Evolutionary conservation across 1,140 invertebrate genomes (phyloP).

Genomic region (Araneus ventricosus): DNA sequence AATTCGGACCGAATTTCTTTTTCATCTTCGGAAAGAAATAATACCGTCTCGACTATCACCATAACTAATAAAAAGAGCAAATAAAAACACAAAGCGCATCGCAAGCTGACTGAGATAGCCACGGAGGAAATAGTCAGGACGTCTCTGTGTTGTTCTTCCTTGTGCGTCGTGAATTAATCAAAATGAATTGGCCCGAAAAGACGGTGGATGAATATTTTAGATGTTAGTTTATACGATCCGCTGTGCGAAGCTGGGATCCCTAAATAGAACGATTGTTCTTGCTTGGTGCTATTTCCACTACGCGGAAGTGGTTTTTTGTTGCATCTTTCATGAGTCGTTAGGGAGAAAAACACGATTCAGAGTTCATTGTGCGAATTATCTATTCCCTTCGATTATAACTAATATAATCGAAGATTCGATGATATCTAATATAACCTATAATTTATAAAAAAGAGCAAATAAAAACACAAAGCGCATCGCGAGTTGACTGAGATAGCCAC

Average conservation of each 20-base stretch:
- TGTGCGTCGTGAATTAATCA: neutral
- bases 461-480: neutral
- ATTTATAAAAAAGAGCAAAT: neutral
- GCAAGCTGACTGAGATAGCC: neutral
- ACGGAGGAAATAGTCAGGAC: neutral
- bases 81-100: neutral
- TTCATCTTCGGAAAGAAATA: neutral
- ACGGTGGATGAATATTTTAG: neutral
- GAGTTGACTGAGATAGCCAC: neutral
- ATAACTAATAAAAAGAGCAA: neutral
- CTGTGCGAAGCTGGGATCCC: neutral
- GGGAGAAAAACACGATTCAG: no score
- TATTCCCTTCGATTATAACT: no score
- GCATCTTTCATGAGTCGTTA: no score
- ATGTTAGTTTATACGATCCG: neutral
- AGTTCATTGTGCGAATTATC: no score
- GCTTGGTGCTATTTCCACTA: no score
- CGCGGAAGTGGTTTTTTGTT: no score
- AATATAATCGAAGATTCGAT: no score
- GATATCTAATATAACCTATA: no score
- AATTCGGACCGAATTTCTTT: conserved; percentile 1
- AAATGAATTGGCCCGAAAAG: neutral
- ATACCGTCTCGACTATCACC: neutral
- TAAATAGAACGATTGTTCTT: neutral
- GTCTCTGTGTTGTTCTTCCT: neutral